phyloP scores from a whole-genome alignment of 2,113 vertebrate species.

The Athene noctua region DNA sequence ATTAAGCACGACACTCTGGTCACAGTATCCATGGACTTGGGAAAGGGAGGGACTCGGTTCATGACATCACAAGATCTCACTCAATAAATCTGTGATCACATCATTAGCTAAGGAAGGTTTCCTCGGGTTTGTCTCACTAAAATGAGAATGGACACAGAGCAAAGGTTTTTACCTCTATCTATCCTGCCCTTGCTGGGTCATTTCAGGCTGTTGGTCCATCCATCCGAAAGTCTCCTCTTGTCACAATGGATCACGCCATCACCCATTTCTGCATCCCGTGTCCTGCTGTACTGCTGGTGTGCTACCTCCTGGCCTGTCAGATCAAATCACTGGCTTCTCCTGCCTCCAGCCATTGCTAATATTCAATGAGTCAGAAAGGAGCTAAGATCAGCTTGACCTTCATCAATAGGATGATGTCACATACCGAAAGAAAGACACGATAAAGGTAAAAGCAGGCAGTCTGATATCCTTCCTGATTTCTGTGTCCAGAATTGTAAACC shows the following conservation, averaged over 20 bases:
- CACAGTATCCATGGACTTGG: not conserved
- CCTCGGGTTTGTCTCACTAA: not conserved
- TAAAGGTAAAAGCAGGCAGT: not conserved
- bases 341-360: not conserved
- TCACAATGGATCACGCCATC: slow-evolving; percentile 14
- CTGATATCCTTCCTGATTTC: not conserved
- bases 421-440: not conserved
- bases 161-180: not conserved
- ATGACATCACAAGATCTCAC: not conserved
- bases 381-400: slow-evolving; percentile 25
- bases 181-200: not conserved
- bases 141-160: not conserved
- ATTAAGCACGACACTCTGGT: not conserved
- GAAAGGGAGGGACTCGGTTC: not conserved
- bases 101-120: not conserved
- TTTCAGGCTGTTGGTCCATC: not conserved
- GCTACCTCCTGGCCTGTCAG: slow-evolving; percentile 37
- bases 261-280: not conserved
- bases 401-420: slow-evolving; percentile 36
- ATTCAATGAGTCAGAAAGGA: slow-evolving; percentile 47
- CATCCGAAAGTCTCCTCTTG: not conserved
- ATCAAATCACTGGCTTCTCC: slow-evolving; percentile 25
- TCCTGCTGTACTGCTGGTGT: slow-evolving; percentile 12
- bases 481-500: not conserved
- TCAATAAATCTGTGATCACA: not conserved